Conservation (phyloP, 2,113 vertebrate genomes). For the Electrona antarctica region DNA sequence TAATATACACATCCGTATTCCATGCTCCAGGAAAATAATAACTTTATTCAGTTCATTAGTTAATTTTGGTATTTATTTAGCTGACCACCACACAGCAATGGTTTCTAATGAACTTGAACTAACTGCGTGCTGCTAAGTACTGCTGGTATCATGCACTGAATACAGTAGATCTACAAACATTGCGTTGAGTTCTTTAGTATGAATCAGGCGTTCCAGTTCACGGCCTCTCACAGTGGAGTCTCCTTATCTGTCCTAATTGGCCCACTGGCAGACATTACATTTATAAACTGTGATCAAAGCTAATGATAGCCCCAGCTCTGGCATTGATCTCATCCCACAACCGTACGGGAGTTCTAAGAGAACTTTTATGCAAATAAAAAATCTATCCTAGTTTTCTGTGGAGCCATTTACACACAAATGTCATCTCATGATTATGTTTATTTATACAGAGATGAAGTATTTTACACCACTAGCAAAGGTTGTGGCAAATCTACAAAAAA, state of each 20-base stretch:
- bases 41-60: too few species aligned
- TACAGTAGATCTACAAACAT: too few species aligned
- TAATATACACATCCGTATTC: background rate
- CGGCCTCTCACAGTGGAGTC: background rate
- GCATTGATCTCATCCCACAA: conserved; percentile 4
- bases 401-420: too few species aligned
- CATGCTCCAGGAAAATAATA: too few species aligned
- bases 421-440: too few species aligned
- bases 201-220: background rate
- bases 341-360: background rate
- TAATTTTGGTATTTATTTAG: background rate
- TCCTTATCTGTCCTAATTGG: background rate
- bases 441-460: too few species aligned
- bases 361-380: too few species aligned
- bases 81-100: background rate
- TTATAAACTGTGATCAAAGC: background rate
- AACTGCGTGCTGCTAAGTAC: too few species aligned
- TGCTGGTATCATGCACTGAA: background rate
- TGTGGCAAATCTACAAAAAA: too few species aligned
- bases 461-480: too few species aligned
- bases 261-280: background rate
- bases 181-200: background rate
- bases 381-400: too few species aligned
- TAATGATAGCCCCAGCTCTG: background rate
- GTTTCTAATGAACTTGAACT: background rate